Evolutionary conservation across 2,113 vertebrate species (phyloP).

Genomic region (Lonchura striata): DNA sequence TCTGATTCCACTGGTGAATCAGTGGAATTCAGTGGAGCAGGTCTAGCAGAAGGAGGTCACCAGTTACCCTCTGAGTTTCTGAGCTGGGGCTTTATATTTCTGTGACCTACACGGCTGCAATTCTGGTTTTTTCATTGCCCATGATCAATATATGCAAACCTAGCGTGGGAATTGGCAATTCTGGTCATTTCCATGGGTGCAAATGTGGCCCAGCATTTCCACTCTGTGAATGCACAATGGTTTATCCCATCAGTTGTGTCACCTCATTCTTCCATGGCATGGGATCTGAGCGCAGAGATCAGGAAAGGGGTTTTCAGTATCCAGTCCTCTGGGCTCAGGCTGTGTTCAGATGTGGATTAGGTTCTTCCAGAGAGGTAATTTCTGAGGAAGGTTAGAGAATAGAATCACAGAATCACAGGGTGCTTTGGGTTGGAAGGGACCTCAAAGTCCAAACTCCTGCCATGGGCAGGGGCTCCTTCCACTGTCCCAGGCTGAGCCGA

Average conservation of each 20-base stretch:
- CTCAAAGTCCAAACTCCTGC: background rate
- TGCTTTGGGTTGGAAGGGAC: background rate
- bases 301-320: background rate
- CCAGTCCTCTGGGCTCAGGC: background rate
- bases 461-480: background rate
- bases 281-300: background rate
- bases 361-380: background rate
- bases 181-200: background rate
- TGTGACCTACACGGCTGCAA: fast-evolving
- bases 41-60: background rate
- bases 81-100: background rate
- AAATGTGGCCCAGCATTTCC: background rate
- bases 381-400: background rate
- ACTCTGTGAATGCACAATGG: fast-evolving
- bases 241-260: background rate
- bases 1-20: background rate
- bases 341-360: background rate
- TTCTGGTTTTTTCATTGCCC: background rate
- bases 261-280: fast-evolving
- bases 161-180: fast-evolving
- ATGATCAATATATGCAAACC: fast-evolving
- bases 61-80: background rate
- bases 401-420: background rate
- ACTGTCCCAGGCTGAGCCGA: background rate
- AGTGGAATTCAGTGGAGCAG: background rate